These are phyloP conservation scores for Coleophora deauratella DNA, from an alignment of 2,888 invertebrate species.

Conservation along the genomic window DNA sequence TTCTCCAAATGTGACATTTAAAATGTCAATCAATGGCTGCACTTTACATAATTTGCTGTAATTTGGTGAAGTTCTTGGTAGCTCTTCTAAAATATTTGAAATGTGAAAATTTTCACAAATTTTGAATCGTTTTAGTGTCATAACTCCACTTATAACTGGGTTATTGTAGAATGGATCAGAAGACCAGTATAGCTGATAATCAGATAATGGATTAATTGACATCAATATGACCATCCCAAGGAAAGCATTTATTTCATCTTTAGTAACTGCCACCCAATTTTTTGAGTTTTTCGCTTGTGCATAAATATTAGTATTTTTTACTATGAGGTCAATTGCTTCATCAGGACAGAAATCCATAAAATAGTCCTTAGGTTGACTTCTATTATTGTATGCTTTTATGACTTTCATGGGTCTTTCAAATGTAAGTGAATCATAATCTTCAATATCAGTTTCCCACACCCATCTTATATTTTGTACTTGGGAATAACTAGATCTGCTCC, in stretches of 20 bases:
- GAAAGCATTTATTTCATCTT: slow-evolving; percentile 17
- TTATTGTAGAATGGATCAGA: slow-evolving; percentile 16
- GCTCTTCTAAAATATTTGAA: slow-evolving; percentile 15
- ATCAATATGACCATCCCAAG: slow-evolving; percentile 20
- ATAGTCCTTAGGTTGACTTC: not conserved
- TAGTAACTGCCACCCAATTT: slow-evolving; percentile 13
- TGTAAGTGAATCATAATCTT: no score
- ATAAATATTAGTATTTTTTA: slow-evolving; percentile 4
- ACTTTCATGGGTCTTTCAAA: no score
- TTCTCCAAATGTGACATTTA: slow-evolving; percentile 13
- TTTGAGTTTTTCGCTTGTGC: slow-evolving; percentile 12
- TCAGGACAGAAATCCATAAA: slow-evolving; percentile 1
- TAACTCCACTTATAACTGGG: slow-evolving; percentile 15
- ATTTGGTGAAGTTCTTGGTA: slow-evolving; percentile 3
- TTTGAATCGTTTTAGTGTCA: slow-evolving; percentile 18
- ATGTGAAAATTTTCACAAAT: slow-evolving; percentile 12
- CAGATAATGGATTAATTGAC: slow-evolving; percentile 17
- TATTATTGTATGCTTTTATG: no score
- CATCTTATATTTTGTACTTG: no score
- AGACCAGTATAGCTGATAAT: slow-evolving; percentile 20
- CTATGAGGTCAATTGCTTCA: slow-evolving; percentile 2
- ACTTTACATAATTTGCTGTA: slow-evolving; percentile 18
- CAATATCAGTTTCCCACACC: no score
- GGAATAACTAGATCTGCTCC: no score
- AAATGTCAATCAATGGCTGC: slow-evolving; percentile 9